Evolutionary conservation across 92 coral and sea anemone species (phyloP).

Genomic region (Hydrozoanthus gracilis): DNA sequence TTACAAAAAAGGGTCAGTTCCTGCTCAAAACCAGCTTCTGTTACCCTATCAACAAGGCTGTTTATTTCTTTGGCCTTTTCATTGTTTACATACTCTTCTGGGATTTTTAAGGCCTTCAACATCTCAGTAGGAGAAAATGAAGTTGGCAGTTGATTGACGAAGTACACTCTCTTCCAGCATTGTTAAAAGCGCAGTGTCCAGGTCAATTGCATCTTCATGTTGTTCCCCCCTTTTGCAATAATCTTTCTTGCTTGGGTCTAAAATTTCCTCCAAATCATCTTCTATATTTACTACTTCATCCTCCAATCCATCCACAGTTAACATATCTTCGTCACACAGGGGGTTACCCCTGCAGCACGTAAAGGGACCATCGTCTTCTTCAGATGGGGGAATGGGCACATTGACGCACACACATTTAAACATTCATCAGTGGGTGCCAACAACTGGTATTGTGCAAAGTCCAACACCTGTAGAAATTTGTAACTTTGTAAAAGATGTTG

Average conservation of each 20-base stretch:
- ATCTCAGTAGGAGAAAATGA: not conserved
- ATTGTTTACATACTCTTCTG: not conserved
- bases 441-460: slow-evolving; percentile 12
- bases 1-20: not conserved
- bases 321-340: not conserved
- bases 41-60: not conserved
- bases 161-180: not conserved
- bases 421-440: not conserved
- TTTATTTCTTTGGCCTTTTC: not conserved
- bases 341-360: not conserved
- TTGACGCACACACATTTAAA: not conserved
- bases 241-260: not conserved
- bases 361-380: not conserved
- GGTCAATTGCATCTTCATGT: not conserved
- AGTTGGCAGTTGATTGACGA: not conserved
- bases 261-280: not conserved
- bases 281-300: not conserved
- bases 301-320: not conserved
- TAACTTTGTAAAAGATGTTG: too few relatives aligned
- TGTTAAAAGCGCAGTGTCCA: not conserved
- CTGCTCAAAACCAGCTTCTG: not conserved
- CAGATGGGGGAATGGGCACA: not conserved
- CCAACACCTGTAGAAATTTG: not conserved
- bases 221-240: slow-evolving; percentile 15
- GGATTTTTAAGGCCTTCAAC: not conserved